Evolutionary conservation across 1,140 invertebrate species (phyloP).

Genomic region (Ostrea edulis): DNA sequence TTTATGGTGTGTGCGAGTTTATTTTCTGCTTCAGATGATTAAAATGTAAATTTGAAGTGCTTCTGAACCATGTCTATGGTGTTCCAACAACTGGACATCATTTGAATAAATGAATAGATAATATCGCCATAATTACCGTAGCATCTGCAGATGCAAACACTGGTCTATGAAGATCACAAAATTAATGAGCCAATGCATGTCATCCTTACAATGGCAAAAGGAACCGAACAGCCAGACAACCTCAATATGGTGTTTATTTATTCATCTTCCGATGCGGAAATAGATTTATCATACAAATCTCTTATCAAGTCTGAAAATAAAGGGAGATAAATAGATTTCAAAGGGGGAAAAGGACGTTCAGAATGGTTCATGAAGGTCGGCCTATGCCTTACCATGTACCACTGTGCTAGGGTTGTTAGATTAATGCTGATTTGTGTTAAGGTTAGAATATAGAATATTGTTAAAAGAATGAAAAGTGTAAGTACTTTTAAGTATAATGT

Average conservation of each 20-base stretch:
- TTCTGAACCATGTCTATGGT: not conserved
- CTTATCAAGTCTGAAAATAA: not conserved
- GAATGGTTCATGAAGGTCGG: not conserved
- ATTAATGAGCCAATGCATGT: constrained; percentile 16
- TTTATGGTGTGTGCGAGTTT: too few species aligned
- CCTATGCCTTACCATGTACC: too few species aligned
- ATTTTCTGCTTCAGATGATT: too few species aligned
- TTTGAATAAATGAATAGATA: constrained; percentile 1
- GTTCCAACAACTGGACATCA: not conserved
- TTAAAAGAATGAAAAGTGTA: too few species aligned
- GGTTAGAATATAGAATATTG: too few species aligned
- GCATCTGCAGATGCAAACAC: constrained; percentile 18
- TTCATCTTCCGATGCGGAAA: not conserved
- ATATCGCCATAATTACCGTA: constrained; percentile 1
- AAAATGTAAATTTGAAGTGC: too few species aligned
- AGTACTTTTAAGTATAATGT: too few species aligned
- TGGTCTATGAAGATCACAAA: not conserved
- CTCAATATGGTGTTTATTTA: not conserved
- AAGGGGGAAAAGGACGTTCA: not conserved
- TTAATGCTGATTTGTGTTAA: too few species aligned
- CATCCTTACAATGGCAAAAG: not conserved
- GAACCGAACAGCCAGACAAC: not conserved
- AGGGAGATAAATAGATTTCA: not conserved
- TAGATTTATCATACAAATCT: not conserved
- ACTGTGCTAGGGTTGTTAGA: too few species aligned